Percentiles rank a stretch among this genome's conserved stretches.
phyloP scores from a whole-genome alignment of 2,888 invertebrate genomes.

The Bombylius discolor region DNA sequence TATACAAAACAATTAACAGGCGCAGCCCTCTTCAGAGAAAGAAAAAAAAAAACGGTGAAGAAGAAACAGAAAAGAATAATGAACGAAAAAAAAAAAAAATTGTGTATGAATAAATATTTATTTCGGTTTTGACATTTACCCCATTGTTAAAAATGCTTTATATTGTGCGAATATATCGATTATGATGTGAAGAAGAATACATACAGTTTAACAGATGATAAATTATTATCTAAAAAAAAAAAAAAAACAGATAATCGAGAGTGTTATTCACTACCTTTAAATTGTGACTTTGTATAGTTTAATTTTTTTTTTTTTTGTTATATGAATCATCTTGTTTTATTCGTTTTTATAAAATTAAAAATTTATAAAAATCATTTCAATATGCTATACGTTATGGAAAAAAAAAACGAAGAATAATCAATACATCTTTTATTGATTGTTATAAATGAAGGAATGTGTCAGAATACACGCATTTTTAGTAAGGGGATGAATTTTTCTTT shows the following conservation, averaged over 20 bases:
- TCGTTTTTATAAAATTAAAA: no score
- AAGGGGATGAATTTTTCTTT: neutral
- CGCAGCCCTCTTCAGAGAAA: neutral
- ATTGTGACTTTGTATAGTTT: neutral
- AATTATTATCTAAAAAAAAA: slow-evolving; percentile 3
- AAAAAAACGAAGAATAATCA: no score
- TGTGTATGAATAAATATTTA: slow-evolving; percentile 18
- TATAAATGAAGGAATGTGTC: no score
- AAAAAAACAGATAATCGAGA: no score
- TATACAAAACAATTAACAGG: neutral
- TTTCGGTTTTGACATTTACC: slow-evolving; percentile 19
- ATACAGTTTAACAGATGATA: slow-evolving; percentile 7
- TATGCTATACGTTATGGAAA: no score
- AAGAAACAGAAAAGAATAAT: neutral
- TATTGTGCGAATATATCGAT: slow-evolving; percentile 19
- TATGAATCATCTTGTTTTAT: no score
- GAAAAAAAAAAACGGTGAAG: neutral
- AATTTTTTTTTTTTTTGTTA: neutral
- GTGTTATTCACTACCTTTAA: no score
- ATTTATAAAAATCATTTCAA: no score
- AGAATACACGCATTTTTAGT: no score
- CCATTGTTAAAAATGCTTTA: slow-evolving; percentile 16
- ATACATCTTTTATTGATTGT: no score
- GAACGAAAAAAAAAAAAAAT: no score
- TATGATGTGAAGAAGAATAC: slow-evolving; percentile 9